Percentiles rank a stretch among this genome's conserved stretches.
phyloP scores from a whole-genome alignment of 2,113 vertebrate species.

The Opisthocomus hoazin region DNA sequence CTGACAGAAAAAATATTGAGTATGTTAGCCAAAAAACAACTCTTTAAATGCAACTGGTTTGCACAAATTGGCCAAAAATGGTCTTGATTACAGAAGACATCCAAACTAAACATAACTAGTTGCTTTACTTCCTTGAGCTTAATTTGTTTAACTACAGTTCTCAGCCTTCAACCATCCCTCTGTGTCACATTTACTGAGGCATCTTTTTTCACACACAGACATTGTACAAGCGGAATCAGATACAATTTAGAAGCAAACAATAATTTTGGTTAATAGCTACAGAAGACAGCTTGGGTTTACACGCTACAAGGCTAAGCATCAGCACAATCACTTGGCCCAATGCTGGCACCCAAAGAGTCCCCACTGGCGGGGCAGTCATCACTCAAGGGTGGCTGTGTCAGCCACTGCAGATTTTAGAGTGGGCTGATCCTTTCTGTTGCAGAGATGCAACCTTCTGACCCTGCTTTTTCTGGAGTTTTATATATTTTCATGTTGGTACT shows the following conservation, averaged over 20 bases:
- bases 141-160: neutral
- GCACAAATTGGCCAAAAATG: neutral
- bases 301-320: neutral
- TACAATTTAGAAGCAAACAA: neutral
- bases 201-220: neutral
- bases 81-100: neutral
- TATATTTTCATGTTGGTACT: neutral
- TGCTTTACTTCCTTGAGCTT: neutral
- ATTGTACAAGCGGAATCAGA: neutral
- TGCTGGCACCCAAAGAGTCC: neutral
- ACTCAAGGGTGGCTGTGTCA: neutral
- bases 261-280: neutral
- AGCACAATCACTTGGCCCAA: accelerated
- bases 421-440: neutral
- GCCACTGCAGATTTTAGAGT: neutral
- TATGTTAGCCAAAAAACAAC: neutral
- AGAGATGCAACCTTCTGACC: neutral
- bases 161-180: neutral
- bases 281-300: neutral
- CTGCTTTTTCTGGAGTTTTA: neutral
- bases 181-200: neutral
- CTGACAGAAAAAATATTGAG: neutral
- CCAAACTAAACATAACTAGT: neutral
- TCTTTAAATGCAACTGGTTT: neutral
- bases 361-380: neutral